phyloP scores from a whole-genome alignment of 2,888 invertebrate species.

The Metellina segmentata region DNA sequence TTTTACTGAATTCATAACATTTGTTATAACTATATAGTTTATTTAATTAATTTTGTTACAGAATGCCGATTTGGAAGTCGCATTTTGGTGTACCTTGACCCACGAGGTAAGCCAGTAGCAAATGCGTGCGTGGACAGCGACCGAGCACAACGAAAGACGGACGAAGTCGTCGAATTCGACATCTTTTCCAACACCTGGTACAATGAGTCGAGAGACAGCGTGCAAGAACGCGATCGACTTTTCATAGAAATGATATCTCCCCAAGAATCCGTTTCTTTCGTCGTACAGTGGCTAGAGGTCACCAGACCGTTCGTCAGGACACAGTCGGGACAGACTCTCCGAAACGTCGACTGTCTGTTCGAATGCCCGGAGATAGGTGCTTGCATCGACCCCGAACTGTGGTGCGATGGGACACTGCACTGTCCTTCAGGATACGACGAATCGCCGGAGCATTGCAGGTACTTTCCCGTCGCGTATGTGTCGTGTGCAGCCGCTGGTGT shows the following conservation, averaged over 20 bases:
- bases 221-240: slow-evolving; percentile 80
- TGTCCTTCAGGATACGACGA: slow-evolving; percentile 90
- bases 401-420: slow-evolving; percentile 90
- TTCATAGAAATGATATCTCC: slow-evolving; percentile 76
- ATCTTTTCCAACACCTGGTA: slow-evolving; percentile 77
- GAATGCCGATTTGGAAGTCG: slow-evolving; percentile 75
- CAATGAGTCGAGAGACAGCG: slow-evolving; percentile 76
- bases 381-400: slow-evolving; percentile 88
- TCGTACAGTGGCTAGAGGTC: slow-evolving; percentile 77
- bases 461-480: slow-evolving; percentile 76
- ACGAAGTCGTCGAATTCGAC: slow-evolving; percentile 73
- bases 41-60: background rate
- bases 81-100: slow-evolving; percentile 87
- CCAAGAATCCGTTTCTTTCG: slow-evolving; percentile 57
- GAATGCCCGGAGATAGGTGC: slow-evolving; percentile 90
- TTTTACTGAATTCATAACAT: background rate
- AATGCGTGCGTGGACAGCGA: slow-evolving; percentile 77
- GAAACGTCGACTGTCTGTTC: slow-evolving; percentile 85
- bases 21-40: background rate
- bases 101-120: slow-evolving; percentile 81
- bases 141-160: background rate
- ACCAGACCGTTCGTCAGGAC: slow-evolving; percentile 76
- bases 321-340: slow-evolving; percentile 78
- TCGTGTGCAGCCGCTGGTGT: slow-evolving; percentile 56
- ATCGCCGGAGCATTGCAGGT: slow-evolving; percentile 74